A percentile compares a stretch with the other conserved stretches of the same genome.
Conservation (phyloP, 2,888 invertebrate species). For the Xylocampa areola region DNA sequence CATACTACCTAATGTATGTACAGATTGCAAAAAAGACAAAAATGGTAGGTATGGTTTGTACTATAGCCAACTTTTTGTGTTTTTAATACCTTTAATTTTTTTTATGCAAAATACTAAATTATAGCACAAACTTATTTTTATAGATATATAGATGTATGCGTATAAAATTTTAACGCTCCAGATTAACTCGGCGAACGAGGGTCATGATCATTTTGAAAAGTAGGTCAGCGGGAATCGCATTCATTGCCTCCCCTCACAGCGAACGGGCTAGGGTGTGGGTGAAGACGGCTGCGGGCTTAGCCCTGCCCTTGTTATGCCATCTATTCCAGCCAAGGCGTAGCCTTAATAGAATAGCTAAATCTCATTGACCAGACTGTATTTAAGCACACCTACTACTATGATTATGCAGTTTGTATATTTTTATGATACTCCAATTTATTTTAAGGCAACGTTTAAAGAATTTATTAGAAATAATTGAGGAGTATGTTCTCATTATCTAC, state of each 20-base stretch:
- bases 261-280: constrained; percentile 51
- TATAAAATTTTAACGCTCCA: constrained; percentile 32
- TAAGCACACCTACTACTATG: background rate
- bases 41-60: too few species aligned
- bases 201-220: constrained; percentile 81
- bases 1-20: background rate
- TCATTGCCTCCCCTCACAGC: constrained; percentile 61
- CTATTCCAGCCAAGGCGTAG: constrained; percentile 35
- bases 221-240: constrained; percentile 79
- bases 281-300: constrained; percentile 35
- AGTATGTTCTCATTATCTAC: too few species aligned
- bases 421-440: background rate
- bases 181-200: constrained; percentile 60
- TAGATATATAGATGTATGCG: too few species aligned
- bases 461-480: too few species aligned
- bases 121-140: background rate
- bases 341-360: constrained; percentile 29
- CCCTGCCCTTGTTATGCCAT: constrained; percentile 65
- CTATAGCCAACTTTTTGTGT: background rate
- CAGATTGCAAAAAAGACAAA: too few species aligned
- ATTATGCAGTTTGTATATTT: background rate
- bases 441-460: background rate
- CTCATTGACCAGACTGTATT: constrained; percentile 34
- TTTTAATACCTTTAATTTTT: too few species aligned
- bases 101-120: too few species aligned